Percentiles rank a stretch among this genome's conserved stretches.
Conservation (phyloP, 2,888 invertebrate genomes). For the Andrena fulva region DNA sequence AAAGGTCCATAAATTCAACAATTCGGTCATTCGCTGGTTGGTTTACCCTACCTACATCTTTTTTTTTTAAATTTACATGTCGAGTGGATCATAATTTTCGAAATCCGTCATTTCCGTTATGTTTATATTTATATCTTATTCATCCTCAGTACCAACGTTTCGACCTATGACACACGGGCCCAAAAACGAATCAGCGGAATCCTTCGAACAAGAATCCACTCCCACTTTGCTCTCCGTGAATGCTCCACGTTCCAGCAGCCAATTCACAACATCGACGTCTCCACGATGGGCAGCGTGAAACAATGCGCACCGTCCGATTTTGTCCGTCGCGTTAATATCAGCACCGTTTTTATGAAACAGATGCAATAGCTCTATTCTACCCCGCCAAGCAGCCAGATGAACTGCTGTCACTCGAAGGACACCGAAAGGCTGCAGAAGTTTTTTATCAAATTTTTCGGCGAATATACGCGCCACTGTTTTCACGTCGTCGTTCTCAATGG, state of each 20-base stretch:
- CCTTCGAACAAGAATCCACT: constrained; percentile 35
- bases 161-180: constrained; percentile 32
- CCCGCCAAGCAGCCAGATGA: constrained; percentile 73
- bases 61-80: too few species aligned
- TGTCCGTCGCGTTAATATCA: constrained; percentile 70
- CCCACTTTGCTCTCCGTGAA: constrained; percentile 51
- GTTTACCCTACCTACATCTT: too few species aligned
- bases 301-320: constrained; percentile 80
- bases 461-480: constrained; percentile 53
- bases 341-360: constrained; percentile 61
- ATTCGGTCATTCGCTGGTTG: too few species aligned
- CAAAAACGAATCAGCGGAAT: not conserved
- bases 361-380: constrained; percentile 59
- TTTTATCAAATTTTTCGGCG: constrained; percentile 27
- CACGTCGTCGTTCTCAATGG: constrained; percentile 60
- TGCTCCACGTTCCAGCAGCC: constrained; percentile 71
- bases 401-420: constrained; percentile 62
- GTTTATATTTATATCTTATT: not conserved
- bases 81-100: too few species aligned
- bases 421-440: constrained; percentile 56
- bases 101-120: too few species aligned
- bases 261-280: constrained; percentile 70
- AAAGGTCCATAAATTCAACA: too few species aligned
- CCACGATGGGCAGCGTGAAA: constrained; percentile 80
- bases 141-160: constrained; percentile 44